Base-by-base conservation (phyloP, 2,888 invertebrate species). In the Cheilosia pagana region DNA sequence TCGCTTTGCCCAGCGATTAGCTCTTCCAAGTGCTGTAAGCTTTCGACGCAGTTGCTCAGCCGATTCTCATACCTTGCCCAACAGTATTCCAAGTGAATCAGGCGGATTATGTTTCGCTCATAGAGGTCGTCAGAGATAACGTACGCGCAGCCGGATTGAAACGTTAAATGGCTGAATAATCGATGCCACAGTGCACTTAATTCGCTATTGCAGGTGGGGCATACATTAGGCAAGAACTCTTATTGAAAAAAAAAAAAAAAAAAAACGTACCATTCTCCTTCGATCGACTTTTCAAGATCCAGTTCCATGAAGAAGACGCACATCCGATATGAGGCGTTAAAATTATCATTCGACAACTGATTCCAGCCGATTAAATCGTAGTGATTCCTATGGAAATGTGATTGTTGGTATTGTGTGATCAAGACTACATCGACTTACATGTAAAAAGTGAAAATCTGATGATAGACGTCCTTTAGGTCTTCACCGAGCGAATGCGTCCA, bases 61-160 rank as follows among this genome's bases (percentile, higher is more conserved):
- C 93, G 92, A 43, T 92, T 92, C 87, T 93, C 93, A 81, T 92
- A 93, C 70, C 93, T 89, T 75, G 93, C 93, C 75, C 93, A 89
- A 86, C 93, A 92, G n/a, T 93, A 92, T 87, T 93, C 92, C 14
- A 94, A 87, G 94, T 94, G 94, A 57, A 93, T 90, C 31, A 94
- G 91, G 71, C 94, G 90, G 16, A 92, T 89, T 53, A 93, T 92
- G 87, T 93, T 93, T 12, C 89, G 89, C 68, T 93, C 92, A n/a
- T 91, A 91, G 41, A 89, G 90, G 89, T 93, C 92, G 41, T 93
- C 88, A 21, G 87, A 79, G n/a, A 88, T 87, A 4, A 88, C 88
- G 62, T 67, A 87, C 2, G 87, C 87, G 52, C 87, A 85, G 14
- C 88, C 88, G 7, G 88, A 88, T 41, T 87, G 82, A 43, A 88